phyloP scores from a whole-genome alignment of 2,113 vertebrate species.

The Crotophaga sulcirostris region DNA sequence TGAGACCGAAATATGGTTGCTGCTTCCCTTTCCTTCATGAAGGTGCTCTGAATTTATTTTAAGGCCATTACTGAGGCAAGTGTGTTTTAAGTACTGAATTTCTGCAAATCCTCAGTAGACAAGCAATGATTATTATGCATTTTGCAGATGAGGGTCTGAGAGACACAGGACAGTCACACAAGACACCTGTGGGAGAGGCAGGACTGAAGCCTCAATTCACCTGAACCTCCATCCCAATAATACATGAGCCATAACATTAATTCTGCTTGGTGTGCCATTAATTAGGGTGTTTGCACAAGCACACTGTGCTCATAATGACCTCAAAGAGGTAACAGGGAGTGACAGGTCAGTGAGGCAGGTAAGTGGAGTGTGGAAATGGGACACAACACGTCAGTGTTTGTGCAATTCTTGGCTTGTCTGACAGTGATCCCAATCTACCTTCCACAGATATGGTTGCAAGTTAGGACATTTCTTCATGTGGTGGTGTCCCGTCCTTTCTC shows the following conservation, averaged over 20 bases:
- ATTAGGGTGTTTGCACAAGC: background rate
- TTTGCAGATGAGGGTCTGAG: background rate
- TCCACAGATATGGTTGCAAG: background rate
- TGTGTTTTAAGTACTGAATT: background rate
- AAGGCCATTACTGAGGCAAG: background rate
- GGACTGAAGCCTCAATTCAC: background rate
- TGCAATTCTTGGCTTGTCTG: background rate
- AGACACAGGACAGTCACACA: background rate
- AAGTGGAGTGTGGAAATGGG: background rate
- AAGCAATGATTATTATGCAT: background rate
- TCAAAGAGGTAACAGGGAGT: background rate
- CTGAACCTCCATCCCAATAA: background rate
- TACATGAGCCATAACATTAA: background rate
- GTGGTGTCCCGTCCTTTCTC: background rate
- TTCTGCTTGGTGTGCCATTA: background rate
- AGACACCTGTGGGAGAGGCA: background rate
- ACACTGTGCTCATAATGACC: background rate
- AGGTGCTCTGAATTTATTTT: background rate
- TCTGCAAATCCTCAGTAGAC: background rate
- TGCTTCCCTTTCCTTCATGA: background rate
- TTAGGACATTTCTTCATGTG: background rate
- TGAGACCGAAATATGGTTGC: background rate
- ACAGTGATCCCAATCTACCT: background rate
- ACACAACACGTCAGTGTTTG: rapidly evolving
- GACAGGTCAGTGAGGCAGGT: background rate